Evolutionary conservation across 1,140 invertebrate genomes (phyloP), one percentile per base, ranked within the genome.

Genomic region (Sinella curviseta): DNA sequence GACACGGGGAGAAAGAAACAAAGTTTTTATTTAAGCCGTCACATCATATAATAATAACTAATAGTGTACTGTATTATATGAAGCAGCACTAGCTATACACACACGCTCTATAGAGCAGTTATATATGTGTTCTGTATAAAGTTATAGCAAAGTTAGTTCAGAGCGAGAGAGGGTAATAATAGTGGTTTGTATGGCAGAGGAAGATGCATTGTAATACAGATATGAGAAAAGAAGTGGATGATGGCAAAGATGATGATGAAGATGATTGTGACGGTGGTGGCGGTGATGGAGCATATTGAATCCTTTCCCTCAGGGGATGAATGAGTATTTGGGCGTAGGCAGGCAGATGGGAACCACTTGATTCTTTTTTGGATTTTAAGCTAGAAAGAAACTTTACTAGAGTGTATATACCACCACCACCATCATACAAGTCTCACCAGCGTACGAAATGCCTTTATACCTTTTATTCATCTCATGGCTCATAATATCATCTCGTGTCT

Each of bases 341-440:
- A 70, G 31, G 65, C 65, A 70, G 65, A 70, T 70, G 65, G 65
- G 65, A 70, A 70, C 65, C 65, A 70, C 65, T 70, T 70, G 65
- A 33, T 70, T 70, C 65, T 26, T 60, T 60, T 60, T 60, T 12
- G 39, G 20, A 20, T 48, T 48, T 48, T 48, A 20, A 48, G 39
- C 39, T 48, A 20, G 8, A 48, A 20, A 48, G 8, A 48, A 48
- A 20, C 20, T 48, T 48, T 8, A 48, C 8, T 48, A 48, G 39
- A n/a, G n/a, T n/a, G n/a, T n/a, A n/a, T n/a, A n/a, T n/a, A n/a
- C n/a, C n/a, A n/a, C n/a, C n/a, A n/a, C n/a, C n/a, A n/a, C n/a
- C n/a, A n/a, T n/a, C n/a, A n/a, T n/a, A n/a, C n/a, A n/a, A n/a
- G n/a, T n/a, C n/a, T n/a, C n/a, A n/a, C n/a, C n/a, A n/a, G n/a